A percentile compares a stretch with the other conserved stretches of the same genome.
phyloP scores from a whole-genome alignment of 2,797 vertebrate species.

The Hirundo rustica region DNA sequence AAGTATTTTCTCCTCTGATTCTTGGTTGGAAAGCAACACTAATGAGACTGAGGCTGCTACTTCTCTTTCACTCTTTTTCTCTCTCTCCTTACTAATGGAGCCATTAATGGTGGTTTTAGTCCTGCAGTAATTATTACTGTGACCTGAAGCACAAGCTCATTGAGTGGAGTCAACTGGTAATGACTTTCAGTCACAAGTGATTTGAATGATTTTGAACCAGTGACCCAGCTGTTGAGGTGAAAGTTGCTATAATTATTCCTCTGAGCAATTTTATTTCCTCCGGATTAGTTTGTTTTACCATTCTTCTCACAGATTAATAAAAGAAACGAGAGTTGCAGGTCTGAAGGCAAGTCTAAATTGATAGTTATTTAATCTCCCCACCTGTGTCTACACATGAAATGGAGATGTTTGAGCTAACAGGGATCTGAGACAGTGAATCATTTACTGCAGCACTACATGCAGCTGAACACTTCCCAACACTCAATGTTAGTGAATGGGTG shows the following conservation, averaged over 20 bases:
- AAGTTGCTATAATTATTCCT: slow-evolving; percentile 48
- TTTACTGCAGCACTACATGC: neutral
- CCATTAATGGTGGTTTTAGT: slow-evolving; percentile 18
- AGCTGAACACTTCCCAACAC: neutral
- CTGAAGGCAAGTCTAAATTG: slow-evolving; percentile 25
- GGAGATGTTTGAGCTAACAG: neutral
- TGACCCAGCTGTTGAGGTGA: slow-evolving; percentile 41
- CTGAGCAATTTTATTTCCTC: slow-evolving; percentile 34
- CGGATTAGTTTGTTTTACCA: slow-evolving; percentile 29
- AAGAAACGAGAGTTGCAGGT: neutral
- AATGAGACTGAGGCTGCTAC: neutral
- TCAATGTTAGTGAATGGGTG: neutral
- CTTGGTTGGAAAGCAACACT: neutral
- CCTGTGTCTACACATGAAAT: neutral
- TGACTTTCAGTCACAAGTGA: slow-evolving; percentile 60
- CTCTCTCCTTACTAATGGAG: neutral
- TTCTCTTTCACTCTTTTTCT: neutral
- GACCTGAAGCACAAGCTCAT: slow-evolving; percentile 52
- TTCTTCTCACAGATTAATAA: slow-evolving; percentile 16
- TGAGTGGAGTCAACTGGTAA: slow-evolving; percentile 60
- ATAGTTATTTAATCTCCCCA: slow-evolving; percentile 8
- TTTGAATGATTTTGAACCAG: slow-evolving; percentile 52
- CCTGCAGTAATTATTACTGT: slow-evolving; percentile 54
- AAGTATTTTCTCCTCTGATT: neutral
- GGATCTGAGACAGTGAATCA: neutral